These are phyloP conservation scores for Parus major DNA, from an alignment of 2,113 vertebrate genomes.

Conservation along the genomic window DNA sequence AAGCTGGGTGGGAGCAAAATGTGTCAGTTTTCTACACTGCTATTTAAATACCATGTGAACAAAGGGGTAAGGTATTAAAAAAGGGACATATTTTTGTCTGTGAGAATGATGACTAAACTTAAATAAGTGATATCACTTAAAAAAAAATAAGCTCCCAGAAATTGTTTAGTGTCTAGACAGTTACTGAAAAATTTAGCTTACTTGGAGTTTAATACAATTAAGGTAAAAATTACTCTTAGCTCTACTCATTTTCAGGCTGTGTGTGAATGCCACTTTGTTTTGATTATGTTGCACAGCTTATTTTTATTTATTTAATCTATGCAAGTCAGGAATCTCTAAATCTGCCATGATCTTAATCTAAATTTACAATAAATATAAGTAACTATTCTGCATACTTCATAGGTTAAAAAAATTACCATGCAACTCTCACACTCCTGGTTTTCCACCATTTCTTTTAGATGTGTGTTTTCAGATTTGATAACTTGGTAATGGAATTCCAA, in stretches of 20 bases:
- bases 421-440: constrained; percentile 34
- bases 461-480: constrained; percentile 62
- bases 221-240: background rate
- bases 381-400: background rate
- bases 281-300: background rate
- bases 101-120: background rate
- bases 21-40: background rate
- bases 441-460: constrained; percentile 68
- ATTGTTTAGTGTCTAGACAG: background rate
- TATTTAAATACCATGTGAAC: background rate
- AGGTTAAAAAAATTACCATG: constrained; percentile 48
- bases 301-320: background rate
- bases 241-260: background rate
- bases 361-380: background rate
- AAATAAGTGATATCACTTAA: background rate
- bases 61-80: background rate
- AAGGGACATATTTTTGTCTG: background rate
- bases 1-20: background rate
- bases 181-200: background rate
- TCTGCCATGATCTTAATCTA: background rate
- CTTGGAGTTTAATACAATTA: background rate
- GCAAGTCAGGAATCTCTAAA: background rate
- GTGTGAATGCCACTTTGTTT: background rate
- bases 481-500: constrained; percentile 46
- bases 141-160: background rate